Evolutionary conservation across 2,113 vertebrate genomes (phyloP).

Genomic region (Rhea americana): DNA sequence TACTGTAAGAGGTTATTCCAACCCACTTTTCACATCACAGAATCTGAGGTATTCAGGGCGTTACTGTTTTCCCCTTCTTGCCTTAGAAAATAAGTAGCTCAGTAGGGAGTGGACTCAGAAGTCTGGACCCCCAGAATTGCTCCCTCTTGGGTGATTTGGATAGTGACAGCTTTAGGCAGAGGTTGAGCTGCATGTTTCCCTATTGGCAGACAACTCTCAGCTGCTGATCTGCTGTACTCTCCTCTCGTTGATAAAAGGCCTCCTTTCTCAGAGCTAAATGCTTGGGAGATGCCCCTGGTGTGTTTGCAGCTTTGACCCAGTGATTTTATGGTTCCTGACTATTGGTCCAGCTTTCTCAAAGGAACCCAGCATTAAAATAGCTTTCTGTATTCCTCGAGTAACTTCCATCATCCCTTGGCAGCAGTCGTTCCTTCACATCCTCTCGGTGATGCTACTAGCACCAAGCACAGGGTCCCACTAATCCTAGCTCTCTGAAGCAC

Average conservation of each 20-base stretch:
- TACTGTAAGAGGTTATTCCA: not conserved
- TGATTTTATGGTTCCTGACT: slow-evolving; percentile 38
- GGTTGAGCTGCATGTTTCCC: not conserved
- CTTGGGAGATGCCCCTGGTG: slow-evolving; percentile 14
- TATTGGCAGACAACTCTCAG: not conserved
- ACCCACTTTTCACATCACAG: not conserved
- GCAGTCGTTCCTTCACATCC: not conserved
- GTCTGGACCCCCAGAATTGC: fast-evolving
- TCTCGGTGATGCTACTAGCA: slow-evolving; percentile 15
- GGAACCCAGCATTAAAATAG: slow-evolving; percentile 38
- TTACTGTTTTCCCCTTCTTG: not conserved
- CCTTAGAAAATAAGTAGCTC: not conserved
- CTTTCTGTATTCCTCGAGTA: slow-evolving; percentile 45
- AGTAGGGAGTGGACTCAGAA: not conserved
- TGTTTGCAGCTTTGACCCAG: slow-evolving; percentile 4
- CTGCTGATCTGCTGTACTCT: not conserved
- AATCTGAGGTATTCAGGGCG: not conserved
- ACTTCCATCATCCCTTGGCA: slow-evolving; percentile 57
- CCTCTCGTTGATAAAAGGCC: not conserved
- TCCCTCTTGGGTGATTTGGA: not conserved
- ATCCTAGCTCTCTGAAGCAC: slow-evolving; percentile 31
- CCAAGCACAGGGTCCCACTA: not conserved
- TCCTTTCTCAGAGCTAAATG: not conserved
- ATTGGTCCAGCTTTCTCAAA: slow-evolving; percentile 34
- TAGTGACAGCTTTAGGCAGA: not conserved